Evolutionary conservation across 1,140 invertebrate species (phyloP).

Genomic region (Thrips palmi): DNA sequence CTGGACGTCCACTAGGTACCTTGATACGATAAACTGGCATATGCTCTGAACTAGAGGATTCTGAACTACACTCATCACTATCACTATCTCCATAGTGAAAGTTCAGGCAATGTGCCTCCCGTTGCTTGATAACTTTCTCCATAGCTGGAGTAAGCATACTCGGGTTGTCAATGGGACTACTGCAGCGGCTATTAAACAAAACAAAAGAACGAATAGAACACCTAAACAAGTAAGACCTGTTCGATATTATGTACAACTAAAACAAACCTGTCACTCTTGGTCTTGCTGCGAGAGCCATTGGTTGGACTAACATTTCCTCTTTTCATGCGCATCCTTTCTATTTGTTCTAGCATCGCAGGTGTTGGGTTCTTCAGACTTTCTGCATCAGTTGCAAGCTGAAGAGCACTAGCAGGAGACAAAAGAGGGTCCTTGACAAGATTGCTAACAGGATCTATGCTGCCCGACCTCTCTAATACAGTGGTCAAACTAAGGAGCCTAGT

Average conservation of each 20-base stretch:
- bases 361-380: constrained; percentile 21
- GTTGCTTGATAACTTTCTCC: constrained; percentile 20
- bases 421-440: neutral
- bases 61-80: too few relatives aligned
- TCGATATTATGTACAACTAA: neutral
- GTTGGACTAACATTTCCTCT: constrained; percentile 14
- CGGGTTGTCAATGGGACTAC: constrained; percentile 5
- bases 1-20: too few relatives aligned
- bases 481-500: neutral
- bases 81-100: too few relatives aligned
- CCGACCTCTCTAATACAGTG: too few relatives aligned
- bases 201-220: neutral
- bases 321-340: constrained; percentile 27
- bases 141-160: constrained; percentile 24
- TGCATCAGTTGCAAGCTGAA: neutral
- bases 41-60: too few relatives aligned
- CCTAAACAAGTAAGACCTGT: neutral
- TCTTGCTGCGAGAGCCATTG: constrained; percentile 7
- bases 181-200: constrained; percentile 6
- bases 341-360: constrained; percentile 30
- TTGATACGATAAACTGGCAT: too few relatives aligned
- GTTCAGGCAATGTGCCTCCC: too few relatives aligned
- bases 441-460: neutral
- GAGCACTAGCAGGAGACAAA: neutral
- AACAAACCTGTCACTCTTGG: constrained; percentile 13